A percentile compares a stretch with the other conserved stretches of the same genome.
These are phyloP conservation scores for Osmoderma eremita DNA, from an alignment of 2,888 invertebrate species.

Conservation along the genomic window DNA sequence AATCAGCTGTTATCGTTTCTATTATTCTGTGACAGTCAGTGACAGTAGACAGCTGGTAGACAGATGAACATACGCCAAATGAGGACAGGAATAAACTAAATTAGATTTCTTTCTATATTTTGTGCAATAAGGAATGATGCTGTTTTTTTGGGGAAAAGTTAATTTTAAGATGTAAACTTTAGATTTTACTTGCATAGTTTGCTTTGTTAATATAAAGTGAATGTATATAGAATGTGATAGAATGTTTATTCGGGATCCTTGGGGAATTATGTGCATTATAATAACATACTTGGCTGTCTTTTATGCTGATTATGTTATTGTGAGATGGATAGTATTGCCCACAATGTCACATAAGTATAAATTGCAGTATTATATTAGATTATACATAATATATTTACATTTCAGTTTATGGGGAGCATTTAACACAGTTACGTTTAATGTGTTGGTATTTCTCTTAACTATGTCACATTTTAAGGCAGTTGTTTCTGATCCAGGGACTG, in stretches of 20 bases:
- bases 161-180: not conserved
- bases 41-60: too few species aligned
- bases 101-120: too few species aligned
- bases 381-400: too few species aligned
- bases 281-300: slow-evolving; percentile 83
- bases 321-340: slow-evolving; percentile 83
- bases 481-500: slow-evolving; percentile 88
- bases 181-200: not conserved
- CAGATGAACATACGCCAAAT: too few species aligned
- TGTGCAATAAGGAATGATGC: too few species aligned
- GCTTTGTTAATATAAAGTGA: not conserved
- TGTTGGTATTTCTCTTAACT: slow-evolving; percentile 76
- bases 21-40: too few species aligned
- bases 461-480: slow-evolving; percentile 87
- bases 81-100: too few species aligned
- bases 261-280: slow-evolving; percentile 83
- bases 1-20: too few species aligned
- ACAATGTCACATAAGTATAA: slow-evolving; percentile 82
- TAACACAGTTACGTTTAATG: slow-evolving; percentile 82
- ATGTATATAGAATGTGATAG: slow-evolving; percentile 19
- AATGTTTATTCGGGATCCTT: slow-evolving; percentile 84
- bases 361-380: not conserved
- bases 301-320: slow-evolving; percentile 89
- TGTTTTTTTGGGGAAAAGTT: too few species aligned
- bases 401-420: slow-evolving; percentile 84